Base-by-base conservation (phyloP, 2,888 invertebrate species). In the Siphlonurus alternatus region DNA sequence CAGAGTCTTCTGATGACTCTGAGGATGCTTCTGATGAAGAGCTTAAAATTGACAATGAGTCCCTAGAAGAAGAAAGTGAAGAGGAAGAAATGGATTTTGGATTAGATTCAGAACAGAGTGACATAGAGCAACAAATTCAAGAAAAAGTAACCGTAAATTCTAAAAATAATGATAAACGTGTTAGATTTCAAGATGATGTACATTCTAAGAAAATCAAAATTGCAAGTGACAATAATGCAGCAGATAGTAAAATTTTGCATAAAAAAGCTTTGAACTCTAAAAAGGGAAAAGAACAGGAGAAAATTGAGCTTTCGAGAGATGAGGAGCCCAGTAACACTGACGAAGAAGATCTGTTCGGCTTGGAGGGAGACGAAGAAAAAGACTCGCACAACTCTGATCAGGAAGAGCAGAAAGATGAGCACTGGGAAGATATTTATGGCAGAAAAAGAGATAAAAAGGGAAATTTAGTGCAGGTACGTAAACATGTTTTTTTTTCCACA, bases 361-460 rank as follows among this genome's bases (percentile, higher is more conserved):
- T 63, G 59, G 22, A 61, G 23, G 68, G 67, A 53, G 64, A 64
- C 25, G 66, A 66, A 62, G 68, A 70, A 38, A 66, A 65, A 62
- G 70, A 70, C 38, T 69, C 68, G 22, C 68, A 69, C 63, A 66
- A 65, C 23, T 68, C 70, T 25, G 69, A 68, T 20, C 67, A 69
- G 54, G 60, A 68, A 19, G 54, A 64, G 54, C 68, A 69, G 59
- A 69, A 69, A 60, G 69, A 70, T 38, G 64, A 64, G 60, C 67
- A 68, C 22, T 66, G 65, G 18, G 68, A 69, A 63, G 64, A 67
- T 65, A 66, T 67, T 66, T 67, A 68, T 66, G 67, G 53, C 51
- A 62, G 61, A 62, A 65, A 53, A 53, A 22, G 23, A 69, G 88
- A 89, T 72, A 84, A 84, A 71, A 81, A 87, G 69, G 96, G 96